phyloP scores from a whole-genome alignment of 2,888 invertebrate genomes.

The Griposia aprilina region DNA sequence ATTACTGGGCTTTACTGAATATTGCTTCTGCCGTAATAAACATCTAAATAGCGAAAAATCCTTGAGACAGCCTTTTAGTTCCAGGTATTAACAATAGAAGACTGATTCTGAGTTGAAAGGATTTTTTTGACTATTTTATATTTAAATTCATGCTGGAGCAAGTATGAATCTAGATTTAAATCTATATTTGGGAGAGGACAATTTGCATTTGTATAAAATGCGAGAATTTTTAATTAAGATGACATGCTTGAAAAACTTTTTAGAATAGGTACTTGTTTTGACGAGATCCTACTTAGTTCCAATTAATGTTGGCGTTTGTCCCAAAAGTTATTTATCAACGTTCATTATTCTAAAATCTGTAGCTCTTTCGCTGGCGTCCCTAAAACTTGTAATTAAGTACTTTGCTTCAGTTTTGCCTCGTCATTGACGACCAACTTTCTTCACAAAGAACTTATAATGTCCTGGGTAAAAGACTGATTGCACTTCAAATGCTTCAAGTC shows the following conservation, averaged over 20 bases:
- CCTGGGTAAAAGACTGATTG: neutral
- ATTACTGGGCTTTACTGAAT: neutral
- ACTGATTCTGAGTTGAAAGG: neutral
- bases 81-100: neutral
- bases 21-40: neutral
- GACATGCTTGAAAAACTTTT: neutral
- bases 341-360: conserved; percentile 13
- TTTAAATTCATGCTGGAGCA: conserved; percentile 2
- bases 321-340: neutral
- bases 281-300: neutral
- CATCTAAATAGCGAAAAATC: neutral
- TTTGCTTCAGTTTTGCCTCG: neutral
- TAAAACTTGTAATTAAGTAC: neutral
- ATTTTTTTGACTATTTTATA: too few relatives aligned
- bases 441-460: neutral
- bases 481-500: neutral
- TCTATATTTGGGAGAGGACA: neutral
- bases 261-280: neutral
- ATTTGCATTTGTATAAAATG: neutral
- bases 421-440: neutral
- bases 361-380: neutral
- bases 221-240: neutral
- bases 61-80: neutral
- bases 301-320: neutral
- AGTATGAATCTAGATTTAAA: neutral